Evolutionary conservation across 1,140 invertebrate species (phyloP), one percentile per base, ranked within the genome.

Genomic region (Hirudo medicinalis): DNA sequence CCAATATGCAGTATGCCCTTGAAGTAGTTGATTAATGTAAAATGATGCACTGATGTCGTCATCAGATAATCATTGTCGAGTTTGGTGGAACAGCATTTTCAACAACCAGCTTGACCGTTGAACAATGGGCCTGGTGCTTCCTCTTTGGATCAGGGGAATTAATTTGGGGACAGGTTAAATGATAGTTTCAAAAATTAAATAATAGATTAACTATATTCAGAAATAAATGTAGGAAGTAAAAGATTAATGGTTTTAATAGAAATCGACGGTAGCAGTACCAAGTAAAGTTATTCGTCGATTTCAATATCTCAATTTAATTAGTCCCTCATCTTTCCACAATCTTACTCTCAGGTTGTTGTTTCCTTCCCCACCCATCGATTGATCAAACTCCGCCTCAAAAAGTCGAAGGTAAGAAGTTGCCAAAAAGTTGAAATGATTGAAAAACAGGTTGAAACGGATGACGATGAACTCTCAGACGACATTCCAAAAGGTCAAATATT

Each of bases 81-180:
- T 95, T 91, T 84, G 95, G 95, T 80, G 92, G 93, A 79, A 88
- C 90, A 86, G 94, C 93, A 77, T 99, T 99, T 85, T 91, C 90
- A 77, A 98, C 94, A 75, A 88, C 88, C 78, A 88, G 88, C 57
- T 86, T 99, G 66, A 87, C 88, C 73, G 78, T 95, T 76, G 93
- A 97, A 77, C 94, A 98, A 84, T 99, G 96, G 96, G 84, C 97
- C 79, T 98, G 94, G 95, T 99, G 95, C 84, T 81, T 99, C 79
- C 91, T 97, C 82, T 94, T 99, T 82, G 96, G 96, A 71, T 83
- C 94, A 76, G 94, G 94, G 76, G 91, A 91, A 55, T 87, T 99
- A 69, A 84, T 99, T 67, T 99, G 96, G 96, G 94, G 92, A 76
- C 96, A 99, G 86, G 83, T 99, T 76, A 77, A 74, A 2, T 20